Base-by-base conservation (phyloP, 2,113 vertebrate genomes). In the Lepisosteus oculatus region DNA sequence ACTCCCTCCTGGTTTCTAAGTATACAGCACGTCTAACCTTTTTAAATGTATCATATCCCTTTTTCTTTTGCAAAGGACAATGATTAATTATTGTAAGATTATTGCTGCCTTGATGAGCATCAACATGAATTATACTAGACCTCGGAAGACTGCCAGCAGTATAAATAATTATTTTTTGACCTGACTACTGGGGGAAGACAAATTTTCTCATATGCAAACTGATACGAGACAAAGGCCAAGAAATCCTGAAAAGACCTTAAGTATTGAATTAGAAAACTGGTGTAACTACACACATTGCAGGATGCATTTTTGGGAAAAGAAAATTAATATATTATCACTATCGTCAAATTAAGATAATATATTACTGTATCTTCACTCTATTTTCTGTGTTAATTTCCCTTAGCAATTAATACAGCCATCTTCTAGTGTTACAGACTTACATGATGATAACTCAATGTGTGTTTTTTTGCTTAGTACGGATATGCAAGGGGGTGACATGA, bases 1-100 rank as follows among this genome's bases (percentile, higher is more conserved):
- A 86, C 70, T 79, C 85, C 81, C 68, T 65, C 78, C 80, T 72
- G 77, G 6, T 8, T 44, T 47, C 15, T 59, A 8, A 51, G 29
- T 44, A 67, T 65, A 51, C 29, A 71, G 42, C 51, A 29, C 51
- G 55, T 61, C 61, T 43, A n/a, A 45, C 43, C 8, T 55, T 7
- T 68, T 15, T 9, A 12, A 69, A 61, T 43, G 44, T 13, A 61
- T 45, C 8, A 29, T 47, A 41, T 15, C 7, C 41, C 17, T 17
- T n/a, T 41, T 15, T 62, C 14, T 70, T 13, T 8, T 6, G 8
- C 56, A 44, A 51, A 70, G 7, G 43, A 70, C 51, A 70, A 15
- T 44, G 11, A 45, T 47, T 45, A 7, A 68, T 29, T 41, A 2
- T 55, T 41, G 14, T 57, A 69, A 43, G 41, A 59, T 43, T 44